Percentiles rank a stretch among this genome's conserved stretches.
Conservation (phyloP, 2,888 invertebrate genomes). For the Cremastobaeus sp. region DNA sequence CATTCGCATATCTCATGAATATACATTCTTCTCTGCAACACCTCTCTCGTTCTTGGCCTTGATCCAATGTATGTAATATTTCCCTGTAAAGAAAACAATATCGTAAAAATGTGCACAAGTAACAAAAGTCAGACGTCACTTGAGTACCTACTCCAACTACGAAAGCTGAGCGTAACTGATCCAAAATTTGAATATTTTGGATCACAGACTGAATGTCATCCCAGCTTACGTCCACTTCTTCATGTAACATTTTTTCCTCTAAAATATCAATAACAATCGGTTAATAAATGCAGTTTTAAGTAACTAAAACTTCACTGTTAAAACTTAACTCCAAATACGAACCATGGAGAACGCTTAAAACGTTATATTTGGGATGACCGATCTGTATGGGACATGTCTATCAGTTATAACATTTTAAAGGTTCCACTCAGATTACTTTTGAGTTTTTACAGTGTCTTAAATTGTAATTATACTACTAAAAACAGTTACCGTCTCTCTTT, state of each 20-base stretch:
- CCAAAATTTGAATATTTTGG: constrained; percentile 80
- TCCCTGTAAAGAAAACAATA: constrained; percentile 73
- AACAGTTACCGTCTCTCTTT: constrained; percentile 83
- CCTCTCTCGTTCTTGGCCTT: constrained; percentile 86
- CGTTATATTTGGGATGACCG: no score
- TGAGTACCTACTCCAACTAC: constrained; percentile 78
- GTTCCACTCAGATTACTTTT: no score
- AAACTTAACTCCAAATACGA: no score
- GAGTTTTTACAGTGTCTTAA: no score
- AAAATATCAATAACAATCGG: constrained; percentile 20
- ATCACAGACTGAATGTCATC: constrained; percentile 82
- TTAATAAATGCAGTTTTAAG: not conserved
- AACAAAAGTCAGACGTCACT: constrained; percentile 7
- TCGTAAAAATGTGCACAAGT: no score
- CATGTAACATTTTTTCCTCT: constrained; percentile 88
- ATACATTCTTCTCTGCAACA: constrained; percentile 88
- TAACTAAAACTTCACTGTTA: not conserved
- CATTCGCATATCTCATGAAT: constrained; percentile 86
- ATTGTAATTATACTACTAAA: constrained; percentile 6
- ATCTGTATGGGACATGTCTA: no score
- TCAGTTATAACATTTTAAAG: no score
- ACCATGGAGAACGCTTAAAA: no score
- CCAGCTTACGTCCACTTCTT: constrained; percentile 86
- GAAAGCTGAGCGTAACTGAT: constrained; percentile 79
- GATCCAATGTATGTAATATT: constrained; percentile 86